Evolutionary conservation across 2,797 vertebrate genomes (phyloP).

Genomic region (Tamandua tetradactyla): DNA sequence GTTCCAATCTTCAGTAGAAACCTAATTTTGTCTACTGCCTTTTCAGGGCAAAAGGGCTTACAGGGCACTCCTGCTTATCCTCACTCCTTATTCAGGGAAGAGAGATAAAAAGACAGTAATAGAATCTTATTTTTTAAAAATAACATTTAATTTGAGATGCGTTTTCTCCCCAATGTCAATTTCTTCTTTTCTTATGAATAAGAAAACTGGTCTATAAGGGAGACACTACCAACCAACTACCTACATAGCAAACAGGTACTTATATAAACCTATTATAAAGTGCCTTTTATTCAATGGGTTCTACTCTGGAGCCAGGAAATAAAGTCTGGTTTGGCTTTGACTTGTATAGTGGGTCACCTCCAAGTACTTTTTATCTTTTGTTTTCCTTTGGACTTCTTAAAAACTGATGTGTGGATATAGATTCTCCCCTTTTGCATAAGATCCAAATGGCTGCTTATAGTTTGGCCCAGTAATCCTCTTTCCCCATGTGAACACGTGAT

Average conservation of each 20-base stretch:
- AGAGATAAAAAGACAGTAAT: constrained; percentile 29
- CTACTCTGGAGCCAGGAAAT: neutral
- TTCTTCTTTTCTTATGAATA: constrained; percentile 44
- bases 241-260: neutral
- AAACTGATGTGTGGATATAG: neutral
- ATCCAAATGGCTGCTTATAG: neutral
- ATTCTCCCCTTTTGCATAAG: neutral
- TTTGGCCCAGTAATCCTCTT: neutral
- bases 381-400: neutral
- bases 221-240: neutral
- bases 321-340: neutral
- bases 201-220: neutral
- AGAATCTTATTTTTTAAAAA: neutral
- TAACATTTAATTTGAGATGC: constrained; percentile 40
- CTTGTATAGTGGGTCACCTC: neutral
- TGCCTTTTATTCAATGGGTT: neutral
- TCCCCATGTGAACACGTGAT: neutral
- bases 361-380: neutral
- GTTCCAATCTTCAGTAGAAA: constrained; percentile 36
- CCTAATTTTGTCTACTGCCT: constrained; percentile 43
- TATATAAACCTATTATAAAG: neutral
- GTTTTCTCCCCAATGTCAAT: neutral
- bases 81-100: neutral
- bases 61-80: neutral
- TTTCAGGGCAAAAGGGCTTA: constrained; percentile 12